These are phyloP conservation scores for Meghimatium bilineatum DNA, from an alignment of 2,888 invertebrate genomes.

Conservation along the genomic window DNA sequence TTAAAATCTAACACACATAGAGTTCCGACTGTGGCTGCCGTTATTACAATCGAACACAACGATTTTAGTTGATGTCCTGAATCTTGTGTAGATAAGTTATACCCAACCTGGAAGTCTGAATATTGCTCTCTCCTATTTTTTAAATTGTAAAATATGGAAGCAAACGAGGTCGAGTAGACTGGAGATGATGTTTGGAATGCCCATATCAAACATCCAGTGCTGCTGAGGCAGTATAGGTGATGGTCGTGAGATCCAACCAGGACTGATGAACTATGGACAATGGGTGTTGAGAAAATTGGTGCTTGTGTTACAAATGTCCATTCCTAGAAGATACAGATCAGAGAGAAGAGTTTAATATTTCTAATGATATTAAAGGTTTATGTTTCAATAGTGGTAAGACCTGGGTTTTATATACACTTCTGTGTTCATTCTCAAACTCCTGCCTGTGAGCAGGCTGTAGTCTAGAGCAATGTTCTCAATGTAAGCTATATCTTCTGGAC, in stretches of 20 bases:
- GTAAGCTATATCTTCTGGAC: too few relatives aligned
- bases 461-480: too few relatives aligned
- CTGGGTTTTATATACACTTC: too few relatives aligned
- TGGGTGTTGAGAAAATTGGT: conserved; percentile 86
- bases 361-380: too few relatives aligned
- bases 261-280: conserved; percentile 38
- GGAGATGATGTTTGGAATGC: conserved; percentile 80
- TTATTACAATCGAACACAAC: conserved; percentile 73
- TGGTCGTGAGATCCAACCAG: conserved; percentile 75
- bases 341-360: too few relatives aligned
- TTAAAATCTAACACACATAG: conserved; percentile 81
- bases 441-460: too few relatives aligned
- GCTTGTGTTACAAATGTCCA: conserved; percentile 82
- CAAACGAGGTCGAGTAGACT: conserved; percentile 84
- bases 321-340: conserved; percentile 79
- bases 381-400: too few relatives aligned
- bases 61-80: background rate
- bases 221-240: conserved; percentile 69
- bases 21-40: conserved; percentile 83
- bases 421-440: too few relatives aligned
- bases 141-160: conserved; percentile 34
- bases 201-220: conserved; percentile 79
- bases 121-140: background rate
- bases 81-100: too few relatives aligned
- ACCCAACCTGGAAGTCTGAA: background rate